These are phyloP conservation scores for Hyaena hyaena DNA, from an alignment of 2,113 vertebrate genomes.

Conservation along the genomic window DNA sequence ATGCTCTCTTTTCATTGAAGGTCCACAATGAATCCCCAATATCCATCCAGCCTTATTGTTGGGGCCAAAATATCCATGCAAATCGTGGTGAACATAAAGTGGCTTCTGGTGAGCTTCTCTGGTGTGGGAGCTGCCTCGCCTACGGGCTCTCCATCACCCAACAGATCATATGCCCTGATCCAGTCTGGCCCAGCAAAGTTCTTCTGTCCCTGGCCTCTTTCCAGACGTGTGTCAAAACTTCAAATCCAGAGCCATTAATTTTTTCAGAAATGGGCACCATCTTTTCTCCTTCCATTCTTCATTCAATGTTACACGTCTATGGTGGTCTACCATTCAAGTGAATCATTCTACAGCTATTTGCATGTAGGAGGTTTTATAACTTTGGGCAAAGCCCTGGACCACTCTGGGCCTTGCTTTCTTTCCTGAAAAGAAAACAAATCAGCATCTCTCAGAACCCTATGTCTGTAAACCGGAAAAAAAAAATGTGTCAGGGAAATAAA, in stretches of 20 bases:
- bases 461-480: neutral
- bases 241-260: neutral
- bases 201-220: neutral
- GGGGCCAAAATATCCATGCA: neutral
- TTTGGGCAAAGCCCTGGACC: neutral
- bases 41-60: neutral
- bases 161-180: neutral
- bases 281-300: neutral
- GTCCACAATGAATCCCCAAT: neutral
- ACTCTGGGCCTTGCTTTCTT: constrained; percentile 29
- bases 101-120: neutral
- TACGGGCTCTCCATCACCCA: neutral
- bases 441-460: neutral
- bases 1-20: constrained; percentile 12
- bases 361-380: neutral
- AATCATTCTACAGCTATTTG: neutral
- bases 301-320: neutral
- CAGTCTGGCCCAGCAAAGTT: neutral
- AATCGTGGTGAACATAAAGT: neutral
- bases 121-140: neutral
- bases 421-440: neutral
- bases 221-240: neutral
- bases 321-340: neutral
- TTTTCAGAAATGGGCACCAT: neutral
- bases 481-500: neutral